A percentile compares a stretch with the other conserved stretches of the same genome.
Conservation (phyloP, 2,888 invertebrate genomes). For the Oligia fasciuncula region DNA sequence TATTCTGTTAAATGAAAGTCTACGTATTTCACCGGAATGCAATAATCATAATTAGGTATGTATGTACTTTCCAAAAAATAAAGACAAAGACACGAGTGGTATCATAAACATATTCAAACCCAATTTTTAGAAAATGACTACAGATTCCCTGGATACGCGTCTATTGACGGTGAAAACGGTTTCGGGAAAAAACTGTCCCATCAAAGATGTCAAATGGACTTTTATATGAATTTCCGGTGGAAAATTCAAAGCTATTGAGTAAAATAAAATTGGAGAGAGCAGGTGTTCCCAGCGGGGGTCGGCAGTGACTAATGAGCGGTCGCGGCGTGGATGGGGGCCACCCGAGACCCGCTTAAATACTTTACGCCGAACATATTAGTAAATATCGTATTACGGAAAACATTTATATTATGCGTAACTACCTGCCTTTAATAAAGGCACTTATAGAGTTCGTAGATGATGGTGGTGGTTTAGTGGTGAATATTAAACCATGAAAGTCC, state of each 20-base stretch:
- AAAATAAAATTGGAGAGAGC: slow-evolving; percentile 73
- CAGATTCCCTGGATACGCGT: not conserved
- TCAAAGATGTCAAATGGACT: slow-evolving; percentile 65
- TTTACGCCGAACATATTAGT: slow-evolving; percentile 68
- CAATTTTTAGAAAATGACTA: not conserved
- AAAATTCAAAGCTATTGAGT: slow-evolving; percentile 71
- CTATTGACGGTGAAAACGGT: slow-evolving; percentile 20
- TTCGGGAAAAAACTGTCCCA: slow-evolving; percentile 47
- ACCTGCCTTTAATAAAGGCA: slow-evolving; percentile 24
- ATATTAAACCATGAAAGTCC: slow-evolving; percentile 44
- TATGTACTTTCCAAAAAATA: not conserved
- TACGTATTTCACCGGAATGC: not conserved
- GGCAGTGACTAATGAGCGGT: slow-evolving; percentile 81
- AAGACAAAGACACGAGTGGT: not conserved
- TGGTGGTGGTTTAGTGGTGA: slow-evolving; percentile 19
- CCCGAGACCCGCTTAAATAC: slow-evolving; percentile 71
- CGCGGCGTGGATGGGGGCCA: slow-evolving; percentile 74
- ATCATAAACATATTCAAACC: not conserved
- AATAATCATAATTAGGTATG: not conserved
- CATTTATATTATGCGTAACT: slow-evolving; percentile 38
- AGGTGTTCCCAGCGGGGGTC: slow-evolving; percentile 72
- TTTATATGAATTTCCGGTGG: slow-evolving; percentile 72
- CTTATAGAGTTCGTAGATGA: slow-evolving; percentile 19
- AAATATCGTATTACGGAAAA: slow-evolving; percentile 55
- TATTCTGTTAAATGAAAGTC: slow-evolving; percentile 1